A percentile compares a stretch with the other conserved stretches of the same genome.
Evolutionary conservation across 2,113 vertebrate species (phyloP).

Genomic region (Pongo abelii): DNA sequence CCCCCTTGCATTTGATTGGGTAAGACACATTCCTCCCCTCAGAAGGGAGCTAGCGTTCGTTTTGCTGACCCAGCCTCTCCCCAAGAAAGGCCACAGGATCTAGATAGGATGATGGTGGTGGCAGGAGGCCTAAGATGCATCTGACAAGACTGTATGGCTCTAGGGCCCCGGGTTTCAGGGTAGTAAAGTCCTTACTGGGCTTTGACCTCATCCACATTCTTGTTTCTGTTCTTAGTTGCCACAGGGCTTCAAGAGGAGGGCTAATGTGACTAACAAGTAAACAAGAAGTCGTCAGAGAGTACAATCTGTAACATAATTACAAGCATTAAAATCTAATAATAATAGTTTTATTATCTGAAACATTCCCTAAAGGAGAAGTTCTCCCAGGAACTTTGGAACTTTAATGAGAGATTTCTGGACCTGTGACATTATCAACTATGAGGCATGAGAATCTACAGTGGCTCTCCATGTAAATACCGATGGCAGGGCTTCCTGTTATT

Average conservation of each 20-base stretch:
- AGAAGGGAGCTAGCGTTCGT: neutral
- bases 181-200: no score
- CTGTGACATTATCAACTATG: neutral
- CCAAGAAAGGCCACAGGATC: neutral
- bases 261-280: neutral
- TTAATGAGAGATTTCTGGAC: neutral
- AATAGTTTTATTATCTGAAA: neutral
- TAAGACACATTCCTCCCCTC: neutral
- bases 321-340: neutral
- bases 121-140: neutral
- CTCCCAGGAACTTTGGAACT: neutral
- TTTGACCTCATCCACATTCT: neutral
- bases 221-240: neutral
- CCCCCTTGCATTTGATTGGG: fast-evolving
- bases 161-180: neutral
- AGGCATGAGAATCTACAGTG: neutral
- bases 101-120: neutral
- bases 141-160: neutral
- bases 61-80: neutral
- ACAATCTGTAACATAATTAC: neutral
- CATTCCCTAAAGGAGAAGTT: neutral
- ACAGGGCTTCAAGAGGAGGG: neutral
- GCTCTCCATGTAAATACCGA: neutral
- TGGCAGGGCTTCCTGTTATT: neutral
- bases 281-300: neutral